Evolutionary conservation across 2,113 vertebrate genomes (phyloP).

Genomic region (Neoarius graeffei): DNA sequence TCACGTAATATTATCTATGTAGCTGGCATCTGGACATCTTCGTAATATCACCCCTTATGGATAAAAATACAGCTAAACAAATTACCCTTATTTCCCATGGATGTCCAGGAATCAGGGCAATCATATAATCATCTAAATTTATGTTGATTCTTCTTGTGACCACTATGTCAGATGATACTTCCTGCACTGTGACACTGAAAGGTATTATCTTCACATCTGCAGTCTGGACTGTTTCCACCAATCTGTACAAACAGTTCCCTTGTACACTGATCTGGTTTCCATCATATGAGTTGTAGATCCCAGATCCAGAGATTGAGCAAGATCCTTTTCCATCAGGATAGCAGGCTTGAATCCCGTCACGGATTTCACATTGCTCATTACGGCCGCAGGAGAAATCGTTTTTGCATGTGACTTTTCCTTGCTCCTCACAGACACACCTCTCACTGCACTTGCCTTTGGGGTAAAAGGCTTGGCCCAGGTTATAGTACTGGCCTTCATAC

Average conservation of each 20-base stretch:
- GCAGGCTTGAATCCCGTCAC: constrained; percentile 56
- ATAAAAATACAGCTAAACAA: too few species aligned
- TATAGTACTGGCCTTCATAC: constrained; percentile 52
- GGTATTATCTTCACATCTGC: constrained; percentile 8
- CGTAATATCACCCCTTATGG: not conserved
- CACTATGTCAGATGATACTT: not conserved
- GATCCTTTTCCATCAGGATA: constrained; percentile 42
- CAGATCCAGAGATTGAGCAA: constrained; percentile 57
- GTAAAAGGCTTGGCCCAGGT: constrained; percentile 56
- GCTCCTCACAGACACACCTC: constrained; percentile 52
- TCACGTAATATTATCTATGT: not conserved
- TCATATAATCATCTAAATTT: constrained; percentile 40
- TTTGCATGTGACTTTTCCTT: constrained; percentile 54
- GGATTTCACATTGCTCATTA: constrained; percentile 56
- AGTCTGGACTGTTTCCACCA: constrained; percentile 36
- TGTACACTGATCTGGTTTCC: constrained; percentile 51
- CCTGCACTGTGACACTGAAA: constrained; percentile 55
- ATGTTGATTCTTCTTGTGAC: constrained; percentile 53
- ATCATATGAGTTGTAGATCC: constrained; percentile 57
- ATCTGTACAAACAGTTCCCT: constrained; percentile 59
- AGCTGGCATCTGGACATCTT: not conserved
- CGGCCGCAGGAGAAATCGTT: constrained; percentile 45
- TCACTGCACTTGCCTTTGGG: constrained; percentile 49
- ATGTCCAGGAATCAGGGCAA: constrained; percentile 46
- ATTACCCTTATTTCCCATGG: constrained; percentile 58